Percentiles rank a stretch among this genome's conserved stretches.
Conservation (phyloP, 1,140 invertebrate genomes). For the Cherax destructor region DNA sequence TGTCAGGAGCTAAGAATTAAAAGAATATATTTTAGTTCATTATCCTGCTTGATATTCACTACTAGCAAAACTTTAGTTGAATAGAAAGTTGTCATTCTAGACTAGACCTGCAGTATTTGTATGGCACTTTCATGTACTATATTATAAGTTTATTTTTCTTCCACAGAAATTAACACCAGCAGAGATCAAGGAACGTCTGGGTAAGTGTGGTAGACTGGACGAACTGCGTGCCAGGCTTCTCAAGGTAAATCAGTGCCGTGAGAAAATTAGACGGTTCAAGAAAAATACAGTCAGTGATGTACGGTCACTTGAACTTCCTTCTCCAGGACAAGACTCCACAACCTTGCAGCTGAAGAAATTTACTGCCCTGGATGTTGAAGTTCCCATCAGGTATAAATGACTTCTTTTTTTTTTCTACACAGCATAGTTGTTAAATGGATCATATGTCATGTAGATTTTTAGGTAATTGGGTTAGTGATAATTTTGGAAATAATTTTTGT, state of each 20-base stretch:
- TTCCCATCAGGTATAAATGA: constrained; percentile 76
- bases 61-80: neutral
- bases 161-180: constrained; percentile 51
- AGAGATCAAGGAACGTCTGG: constrained; percentile 39
- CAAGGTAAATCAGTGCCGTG: constrained; percentile 65
- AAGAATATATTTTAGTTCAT: too few relatives aligned
- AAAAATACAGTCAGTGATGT: constrained; percentile 19
- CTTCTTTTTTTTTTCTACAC: too few relatives aligned
- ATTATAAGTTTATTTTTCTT: neutral
- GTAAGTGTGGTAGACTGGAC: constrained; percentile 64
- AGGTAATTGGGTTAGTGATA: too few relatives aligned
- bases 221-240: constrained; percentile 63
- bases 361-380: constrained; percentile 83
- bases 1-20: too few relatives aligned
- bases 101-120: neutral
- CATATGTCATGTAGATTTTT: too few relatives aligned
- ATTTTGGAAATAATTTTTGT: too few relatives aligned
- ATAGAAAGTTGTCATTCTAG: neutral
- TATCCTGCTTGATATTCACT: too few relatives aligned
- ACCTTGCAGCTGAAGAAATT: constrained; percentile 81
- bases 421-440: too few relatives aligned
- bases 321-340: constrained; percentile 30
- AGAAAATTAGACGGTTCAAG: constrained; percentile 61
- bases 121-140: neutral
- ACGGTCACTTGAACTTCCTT: constrained; percentile 16